These are phyloP conservation scores for Pollicipes pollicipes DNA, from an alignment of 1,140 invertebrate genomes.

Conservation along the genomic window DNA sequence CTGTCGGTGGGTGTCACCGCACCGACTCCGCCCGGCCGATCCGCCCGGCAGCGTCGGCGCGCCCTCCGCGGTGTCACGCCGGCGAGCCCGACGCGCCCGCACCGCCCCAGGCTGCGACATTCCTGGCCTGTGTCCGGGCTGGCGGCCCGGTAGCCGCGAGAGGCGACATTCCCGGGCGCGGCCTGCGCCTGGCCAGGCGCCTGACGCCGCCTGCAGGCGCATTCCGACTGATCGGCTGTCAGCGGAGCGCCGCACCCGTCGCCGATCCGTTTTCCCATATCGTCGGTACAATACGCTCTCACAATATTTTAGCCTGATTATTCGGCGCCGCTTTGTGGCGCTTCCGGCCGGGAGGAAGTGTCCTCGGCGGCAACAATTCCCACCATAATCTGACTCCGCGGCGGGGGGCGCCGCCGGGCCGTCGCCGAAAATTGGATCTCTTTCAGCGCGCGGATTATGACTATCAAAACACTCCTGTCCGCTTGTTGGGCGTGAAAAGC, in stretches of 20 bases:
- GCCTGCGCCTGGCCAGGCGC: too few species aligned
- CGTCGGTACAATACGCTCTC: not conserved
- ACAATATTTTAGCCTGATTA: not conserved
- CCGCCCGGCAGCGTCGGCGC: too few species aligned
- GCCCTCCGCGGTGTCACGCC: not conserved
- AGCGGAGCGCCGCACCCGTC: too few species aligned
- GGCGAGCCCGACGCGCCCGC: too few species aligned
- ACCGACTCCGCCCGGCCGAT: too few species aligned
- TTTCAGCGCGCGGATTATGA: not conserved
- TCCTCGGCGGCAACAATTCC: not conserved
- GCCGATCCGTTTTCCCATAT: not conserved
- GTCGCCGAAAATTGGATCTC: not conserved
- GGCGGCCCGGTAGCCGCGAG: not conserved
- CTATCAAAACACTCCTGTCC: constrained; percentile 1
- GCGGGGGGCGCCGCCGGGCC: too few species aligned
- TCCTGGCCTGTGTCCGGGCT: too few species aligned
- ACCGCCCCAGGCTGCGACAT: too few species aligned
- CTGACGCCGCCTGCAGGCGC: too few species aligned
- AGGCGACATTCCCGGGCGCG: not conserved
- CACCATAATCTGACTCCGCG: not conserved
- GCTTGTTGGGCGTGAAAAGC: constrained; percentile 1
- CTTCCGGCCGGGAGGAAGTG: not conserved
- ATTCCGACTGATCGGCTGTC: too few species aligned
- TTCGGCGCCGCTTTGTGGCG: not conserved
- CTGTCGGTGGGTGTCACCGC: too few species aligned